Base-by-base conservation (phyloP, 2,113 vertebrate species). In the Limnothrissa miodon region DNA sequence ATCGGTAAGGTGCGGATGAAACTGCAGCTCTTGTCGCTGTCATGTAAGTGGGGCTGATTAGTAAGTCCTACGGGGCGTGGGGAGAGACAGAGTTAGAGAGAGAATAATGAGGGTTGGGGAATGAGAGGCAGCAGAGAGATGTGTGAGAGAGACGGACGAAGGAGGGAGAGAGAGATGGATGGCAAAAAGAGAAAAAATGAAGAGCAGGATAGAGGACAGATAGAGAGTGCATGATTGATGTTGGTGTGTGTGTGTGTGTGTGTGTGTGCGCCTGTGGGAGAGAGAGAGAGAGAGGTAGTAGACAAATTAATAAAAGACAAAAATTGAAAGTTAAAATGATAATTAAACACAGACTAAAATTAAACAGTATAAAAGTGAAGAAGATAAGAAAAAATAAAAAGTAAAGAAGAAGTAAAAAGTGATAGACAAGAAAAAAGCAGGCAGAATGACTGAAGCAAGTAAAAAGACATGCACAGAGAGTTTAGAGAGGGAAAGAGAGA, bases 381-480 rank as follows among this genome's bases (percentile, higher is more conserved):
- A 21, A 53, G 51, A 53, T n/a, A n/a, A n/a, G n/a, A n/a, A 51
- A 45, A 51, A 19, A 7, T 19, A 23, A 21, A 53, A 2, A 53
- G 19, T 4, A 23, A 23, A 53, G 5, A 21, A 53, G 51, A 53
- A 4, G 23, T 5, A 56, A 5, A 56, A 56, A 56, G 56, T 8
- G 51, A 23, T 6, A 56, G 51, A 56, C 19, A 79, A 8, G 23
- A 10, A 8, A 79, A 2, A 62, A 1, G 29, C 2, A 62, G 51
- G 29, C 1, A 62, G 23, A 6, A 5, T n/a, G 53, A 29, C 56
- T 25, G 5, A 25, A 11, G 29, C 5, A 21, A 56, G 5, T 23
- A 5, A 56, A 8, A 56, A 23, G 23, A 6, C 42, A 42, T 1
- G 29, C 23, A n/a, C 83, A 87, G 80, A 87, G 87, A 88, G 79